Evolutionary conservation across 1,140 invertebrate genomes (phyloP).

Genomic region (Psix sp.): DNA sequence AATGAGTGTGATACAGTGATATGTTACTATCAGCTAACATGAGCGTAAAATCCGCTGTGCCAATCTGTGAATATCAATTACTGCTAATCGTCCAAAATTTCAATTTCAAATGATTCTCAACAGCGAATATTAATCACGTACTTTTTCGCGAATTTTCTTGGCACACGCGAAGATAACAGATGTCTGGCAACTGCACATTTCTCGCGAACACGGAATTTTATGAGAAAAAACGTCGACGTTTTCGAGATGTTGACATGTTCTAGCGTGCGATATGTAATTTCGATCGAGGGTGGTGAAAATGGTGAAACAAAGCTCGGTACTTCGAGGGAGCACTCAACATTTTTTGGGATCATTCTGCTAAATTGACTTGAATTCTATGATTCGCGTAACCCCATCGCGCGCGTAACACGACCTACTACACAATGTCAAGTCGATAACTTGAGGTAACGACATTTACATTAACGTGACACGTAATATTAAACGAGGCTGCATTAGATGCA

Average conservation of each 20-base stretch:
- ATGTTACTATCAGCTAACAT: neutral
- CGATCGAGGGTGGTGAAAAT: constrained; percentile 30
- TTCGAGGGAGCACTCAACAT: neutral
- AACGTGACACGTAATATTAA: constrained; percentile 12
- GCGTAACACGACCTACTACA: too few relatives aligned
- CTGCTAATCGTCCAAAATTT: constrained; percentile 42
- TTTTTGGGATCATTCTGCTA: too few relatives aligned
- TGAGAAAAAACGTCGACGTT: too few relatives aligned
- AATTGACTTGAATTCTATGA: too few relatives aligned
- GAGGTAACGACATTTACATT: constrained; percentile 11
- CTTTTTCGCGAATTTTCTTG: too few relatives aligned
- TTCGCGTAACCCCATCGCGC: too few relatives aligned
- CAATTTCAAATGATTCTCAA: constrained; percentile 54
- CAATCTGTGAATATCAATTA: constrained; percentile 38
- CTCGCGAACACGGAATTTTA: too few relatives aligned
- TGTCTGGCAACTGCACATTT: constrained; percentile 2
- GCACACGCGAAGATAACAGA: too few relatives aligned
- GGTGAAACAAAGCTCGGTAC: constrained; percentile 18
- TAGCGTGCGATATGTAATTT: too few relatives aligned
- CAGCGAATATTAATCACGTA: constrained; percentile 41
- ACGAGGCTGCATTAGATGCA: constrained; percentile 14
- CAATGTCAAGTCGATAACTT: neutral
- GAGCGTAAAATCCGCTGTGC: constrained; percentile 4
- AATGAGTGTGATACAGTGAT: constrained; percentile 27
- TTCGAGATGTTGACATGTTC: too few relatives aligned